Base-by-base conservation (phyloP, 2,797 vertebrate species). In the Fistularia commersonii region DNA sequence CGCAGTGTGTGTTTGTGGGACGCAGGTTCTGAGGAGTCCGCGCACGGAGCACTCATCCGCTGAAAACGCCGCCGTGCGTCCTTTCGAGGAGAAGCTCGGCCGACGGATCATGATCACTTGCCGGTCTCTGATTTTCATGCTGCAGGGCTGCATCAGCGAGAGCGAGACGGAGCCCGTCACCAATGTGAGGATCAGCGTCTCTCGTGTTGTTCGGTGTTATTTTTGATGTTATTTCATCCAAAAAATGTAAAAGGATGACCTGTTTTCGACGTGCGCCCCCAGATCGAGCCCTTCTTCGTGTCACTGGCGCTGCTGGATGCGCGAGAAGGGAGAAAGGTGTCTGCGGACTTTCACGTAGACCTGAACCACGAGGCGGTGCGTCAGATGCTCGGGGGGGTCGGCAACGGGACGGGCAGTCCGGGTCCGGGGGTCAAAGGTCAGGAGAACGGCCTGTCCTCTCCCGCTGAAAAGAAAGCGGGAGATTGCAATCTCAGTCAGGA, bases 271-370 rank as follows among this genome's bases (percentile, higher is more conserved):
- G 1, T n/a, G 5, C 45, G 47, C 43, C 49, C 7, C 3, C 72
- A 99, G 97, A 93, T 99, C 50, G 97, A 99, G 62, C 97, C 97
- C 11, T 97, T 99, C 82, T 99, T 96, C 40, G 84, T 99, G 73
- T 93, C 92, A 0, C 72, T 98, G 77, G 91, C 94, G 0, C 85
- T 99, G 64, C 89, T 95, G 73, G 96, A 99, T 31, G 64, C 94
- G 61, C 90, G 92, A 65, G 94, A 97, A 36, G 86, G 88, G 48
- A 92, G 92, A 56, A 99, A 98, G 82, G 92, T 98, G 42, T 99
- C 97, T 3, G 95, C 97, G 1, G 97, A 99, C 79, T 98, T 99
- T 58, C 95, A 98, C 0, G 82, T 97, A 51, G 97, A 99, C 79
- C 82, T 99, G 34, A 99, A 99, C 80, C 96, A 95, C 0, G 60